Evolutionary conservation across 2,113 vertebrate species (phyloP).

Genomic region (Perca fluviatilis): DNA sequence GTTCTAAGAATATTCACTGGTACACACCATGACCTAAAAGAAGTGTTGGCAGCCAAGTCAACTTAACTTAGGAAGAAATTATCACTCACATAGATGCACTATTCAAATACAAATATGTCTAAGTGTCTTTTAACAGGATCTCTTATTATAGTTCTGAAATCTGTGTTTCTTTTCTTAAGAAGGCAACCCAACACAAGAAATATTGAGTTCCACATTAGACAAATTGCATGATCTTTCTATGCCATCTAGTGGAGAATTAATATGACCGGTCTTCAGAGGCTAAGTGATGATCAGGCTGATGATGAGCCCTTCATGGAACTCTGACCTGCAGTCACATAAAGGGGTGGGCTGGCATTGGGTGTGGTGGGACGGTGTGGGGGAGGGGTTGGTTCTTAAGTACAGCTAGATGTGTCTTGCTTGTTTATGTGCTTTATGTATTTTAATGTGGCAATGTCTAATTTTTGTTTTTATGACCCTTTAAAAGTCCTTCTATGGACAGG

Average conservation of each 20-base stretch:
- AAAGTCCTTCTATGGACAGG: no score
- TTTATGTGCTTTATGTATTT: no score
- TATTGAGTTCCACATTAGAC: background rate
- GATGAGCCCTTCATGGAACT: background rate
- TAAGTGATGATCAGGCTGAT: background rate
- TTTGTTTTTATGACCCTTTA: no score
- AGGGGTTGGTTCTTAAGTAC: no score
- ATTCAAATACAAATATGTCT: background rate
- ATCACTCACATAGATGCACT: background rate
- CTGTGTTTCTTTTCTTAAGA: background rate
- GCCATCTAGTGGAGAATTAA: slow-evolving; percentile 69
- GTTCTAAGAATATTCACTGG: slow-evolving; percentile 60
- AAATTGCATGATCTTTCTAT: slow-evolving; percentile 2
- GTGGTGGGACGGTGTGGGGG: no score
- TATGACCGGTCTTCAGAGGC: background rate
- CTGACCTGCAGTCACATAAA: background rate
- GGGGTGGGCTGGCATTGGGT: no score
- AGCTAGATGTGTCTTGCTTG: no score
- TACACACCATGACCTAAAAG: slow-evolving; percentile 13
- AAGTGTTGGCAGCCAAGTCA: slow-evolving; percentile 22
- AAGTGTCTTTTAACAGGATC: background rate
- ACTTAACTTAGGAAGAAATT: slow-evolving; percentile 1
- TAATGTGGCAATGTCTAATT: no score
- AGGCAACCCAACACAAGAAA: background rate
- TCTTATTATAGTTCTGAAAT: background rate